Evolutionary conservation across 1,140 invertebrate genomes (phyloP).

Genomic region (Drosophila pseudoananassae): DNA sequence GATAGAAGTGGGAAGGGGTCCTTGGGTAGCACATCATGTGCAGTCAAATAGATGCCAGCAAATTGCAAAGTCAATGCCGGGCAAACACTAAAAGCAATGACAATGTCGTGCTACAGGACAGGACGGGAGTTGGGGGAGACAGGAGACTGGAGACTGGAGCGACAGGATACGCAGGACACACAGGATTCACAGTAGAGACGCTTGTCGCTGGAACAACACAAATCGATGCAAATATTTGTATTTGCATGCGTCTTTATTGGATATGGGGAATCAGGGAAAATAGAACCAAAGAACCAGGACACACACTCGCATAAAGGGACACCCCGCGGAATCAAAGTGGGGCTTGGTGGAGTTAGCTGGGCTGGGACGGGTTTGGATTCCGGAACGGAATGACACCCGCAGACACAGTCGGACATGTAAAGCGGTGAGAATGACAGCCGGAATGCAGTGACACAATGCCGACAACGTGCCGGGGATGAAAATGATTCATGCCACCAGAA

Average conservation of each 20-base stretch:
- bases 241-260: constrained; percentile 74
- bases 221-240: constrained; percentile 82
- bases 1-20: background rate
- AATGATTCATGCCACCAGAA: constrained; percentile 41
- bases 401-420: constrained; percentile 23
- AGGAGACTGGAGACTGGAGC: background rate
- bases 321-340: constrained; percentile 11
- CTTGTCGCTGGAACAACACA: constrained; percentile 63
- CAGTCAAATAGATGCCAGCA: constrained; percentile 62
- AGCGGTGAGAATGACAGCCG: constrained; percentile 16
- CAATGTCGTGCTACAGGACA: constrained; percentile 28
- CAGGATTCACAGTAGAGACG: constrained; percentile 5
- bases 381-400: constrained; percentile 3
- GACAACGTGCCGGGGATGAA: constrained; percentile 40
- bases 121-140: too few species aligned
- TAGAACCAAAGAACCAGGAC: background rate
- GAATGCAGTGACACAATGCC: constrained; percentile 42
- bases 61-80: constrained; percentile 71
- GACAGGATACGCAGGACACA: background rate
- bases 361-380: constrained; percentile 7
- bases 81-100: constrained; percentile 71
- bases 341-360: constrained; percentile 6
- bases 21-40: constrained; percentile 11
- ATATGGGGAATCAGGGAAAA: constrained; percentile 20
- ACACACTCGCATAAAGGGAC: too few species aligned